Percentiles rank a stretch among this genome's conserved stretches.
Conservation (phyloP, 35 echinoderm and acorn worm species). For the Diadema setosum region DNA sequence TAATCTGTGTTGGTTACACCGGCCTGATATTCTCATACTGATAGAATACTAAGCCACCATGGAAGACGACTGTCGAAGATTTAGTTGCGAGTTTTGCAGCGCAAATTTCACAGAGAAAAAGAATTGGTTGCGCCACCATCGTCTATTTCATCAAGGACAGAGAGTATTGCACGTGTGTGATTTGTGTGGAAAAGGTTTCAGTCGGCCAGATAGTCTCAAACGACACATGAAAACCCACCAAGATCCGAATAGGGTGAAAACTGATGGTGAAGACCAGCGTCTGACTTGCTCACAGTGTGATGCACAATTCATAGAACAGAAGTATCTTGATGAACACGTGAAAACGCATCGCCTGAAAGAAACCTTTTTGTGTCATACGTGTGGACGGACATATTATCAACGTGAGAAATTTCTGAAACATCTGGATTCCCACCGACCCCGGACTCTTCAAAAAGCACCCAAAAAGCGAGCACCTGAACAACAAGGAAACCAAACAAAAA, state of each 20-base stretch:
- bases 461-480: neutral
- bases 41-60: neutral
- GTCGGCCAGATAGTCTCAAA: neutral
- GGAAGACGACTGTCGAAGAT: neutral
- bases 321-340: neutral
- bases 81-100: neutral
- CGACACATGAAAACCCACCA: neutral
- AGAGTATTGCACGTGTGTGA: neutral
- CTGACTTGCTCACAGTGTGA: neutral
- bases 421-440: neutral
- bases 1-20: neutral
- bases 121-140: no score
- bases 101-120: neutral
- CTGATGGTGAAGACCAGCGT: neutral
- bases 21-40: neutral
- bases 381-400: neutral
- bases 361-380: neutral
- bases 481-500: neutral
- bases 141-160: neutral
- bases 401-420: neutral
- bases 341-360: no score
- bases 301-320: neutral
- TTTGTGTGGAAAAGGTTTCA: neutral
- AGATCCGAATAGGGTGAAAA: neutral
- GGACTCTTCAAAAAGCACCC: neutral